Evolutionary conservation across 2,113 vertebrate species (phyloP).

Genomic region (Tylochromis polylepis): DNA sequence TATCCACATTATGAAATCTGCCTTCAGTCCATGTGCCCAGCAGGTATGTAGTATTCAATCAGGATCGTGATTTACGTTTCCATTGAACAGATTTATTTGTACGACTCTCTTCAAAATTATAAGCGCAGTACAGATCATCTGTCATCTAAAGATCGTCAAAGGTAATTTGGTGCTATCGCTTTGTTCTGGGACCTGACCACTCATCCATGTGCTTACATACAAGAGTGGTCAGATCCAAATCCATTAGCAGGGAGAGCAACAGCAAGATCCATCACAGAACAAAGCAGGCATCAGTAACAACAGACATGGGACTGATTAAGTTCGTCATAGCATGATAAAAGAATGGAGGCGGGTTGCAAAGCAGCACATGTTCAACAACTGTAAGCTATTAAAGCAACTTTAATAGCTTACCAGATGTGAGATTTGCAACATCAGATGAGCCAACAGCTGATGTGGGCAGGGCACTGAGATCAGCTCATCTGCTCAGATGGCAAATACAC

Average conservation of each 20-base stretch:
- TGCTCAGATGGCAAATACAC: not conserved
- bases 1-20: not conserved
- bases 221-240: not conserved
- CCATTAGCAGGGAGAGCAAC: not conserved
- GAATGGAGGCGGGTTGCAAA: not conserved
- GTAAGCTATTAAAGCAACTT: not conserved
- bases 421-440: not conserved
- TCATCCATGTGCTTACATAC: not conserved
- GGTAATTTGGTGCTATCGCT: not conserved
- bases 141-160: not conserved
- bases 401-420: not conserved
- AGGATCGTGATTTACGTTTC: not conserved
- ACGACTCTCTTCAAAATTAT: not conserved
- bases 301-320: not conserved
- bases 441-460: not conserved
- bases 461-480: not conserved
- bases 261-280: not conserved
- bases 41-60: not conserved
- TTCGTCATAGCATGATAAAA: not conserved
- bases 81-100: not conserved
- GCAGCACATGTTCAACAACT: not conserved
- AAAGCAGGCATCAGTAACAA: not conserved
- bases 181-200: not conserved
- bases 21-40: not conserved
- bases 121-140: not conserved